These are phyloP conservation scores for Lithobius niger DNA, from an alignment of 1,140 invertebrate species.

Conservation along the genomic window DNA sequence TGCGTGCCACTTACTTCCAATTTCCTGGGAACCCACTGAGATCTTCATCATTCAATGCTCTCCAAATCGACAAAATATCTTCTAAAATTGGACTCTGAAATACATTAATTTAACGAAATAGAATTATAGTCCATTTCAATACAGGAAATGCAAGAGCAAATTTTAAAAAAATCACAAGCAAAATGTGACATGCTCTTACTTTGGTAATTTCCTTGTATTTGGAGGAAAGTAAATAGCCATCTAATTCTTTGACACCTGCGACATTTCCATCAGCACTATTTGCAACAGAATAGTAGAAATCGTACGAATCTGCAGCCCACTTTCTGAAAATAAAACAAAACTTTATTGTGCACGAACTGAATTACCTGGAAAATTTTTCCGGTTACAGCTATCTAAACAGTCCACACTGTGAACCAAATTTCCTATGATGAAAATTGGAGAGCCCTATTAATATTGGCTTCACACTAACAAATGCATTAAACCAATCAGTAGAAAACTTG, in stretches of 20 bases:
- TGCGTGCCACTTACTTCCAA: too few relatives aligned
- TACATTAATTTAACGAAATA: not conserved
- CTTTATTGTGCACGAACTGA: not conserved
- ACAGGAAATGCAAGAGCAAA: not conserved
- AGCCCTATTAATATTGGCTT: too few relatives aligned
- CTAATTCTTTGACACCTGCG: not conserved
- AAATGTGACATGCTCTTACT: not conserved
- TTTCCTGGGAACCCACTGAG: constrained; percentile 48
- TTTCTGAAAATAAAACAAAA: not conserved
- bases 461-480: too few relatives aligned
- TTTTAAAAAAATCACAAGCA: not conserved
- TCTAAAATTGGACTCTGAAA: constrained; percentile 57
- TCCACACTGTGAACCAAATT: not conserved
- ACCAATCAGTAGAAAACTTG: too few relatives aligned
- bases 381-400: too few relatives aligned
- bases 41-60: constrained; percentile 48
- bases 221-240: not conserved
- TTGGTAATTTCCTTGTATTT: not conserved
- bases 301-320: not conserved
- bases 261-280: not conserved
- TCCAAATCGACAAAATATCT: constrained; percentile 55
- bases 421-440: not conserved
- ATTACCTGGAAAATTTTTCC: too few relatives aligned
- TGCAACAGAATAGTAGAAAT: not conserved
- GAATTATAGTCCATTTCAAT: not conserved